A percentile compares a stretch with the other conserved stretches of the same genome.
phyloP scores from a whole-genome alignment of 2,113 vertebrate species.

The Cyprinus carpio region DNA sequence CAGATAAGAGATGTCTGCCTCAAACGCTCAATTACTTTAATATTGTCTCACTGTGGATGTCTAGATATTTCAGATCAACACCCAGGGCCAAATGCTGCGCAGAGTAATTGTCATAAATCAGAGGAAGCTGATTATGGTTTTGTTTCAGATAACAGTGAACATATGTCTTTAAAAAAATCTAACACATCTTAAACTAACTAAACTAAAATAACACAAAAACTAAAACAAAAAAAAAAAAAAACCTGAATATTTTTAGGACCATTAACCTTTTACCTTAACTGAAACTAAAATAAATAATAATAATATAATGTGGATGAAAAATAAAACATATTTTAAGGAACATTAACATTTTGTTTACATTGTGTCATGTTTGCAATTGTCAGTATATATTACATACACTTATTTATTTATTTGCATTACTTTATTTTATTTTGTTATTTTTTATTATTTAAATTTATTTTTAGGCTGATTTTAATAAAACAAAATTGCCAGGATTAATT shows the following conservation, averaged over 20 bases:
- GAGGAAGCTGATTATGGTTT: neutral
- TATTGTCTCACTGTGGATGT: constrained; percentile 8
- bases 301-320: no score
- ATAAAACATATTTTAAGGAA: neutral
- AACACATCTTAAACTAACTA: no score
- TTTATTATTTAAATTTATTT: no score
- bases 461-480: no score
- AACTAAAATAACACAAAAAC: no score
- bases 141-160: constrained; percentile 7
- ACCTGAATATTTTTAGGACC: no score
- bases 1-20: constrained; percentile 39
- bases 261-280: neutral
- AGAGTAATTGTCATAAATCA: constrained; percentile 7
- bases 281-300: neutral
- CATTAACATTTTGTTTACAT: neutral
- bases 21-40: constrained; percentile 52
- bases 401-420: neutral
- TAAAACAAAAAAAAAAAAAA: no score
- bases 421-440: no score
- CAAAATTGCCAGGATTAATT: no score
- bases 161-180: neutral
- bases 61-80: constrained; percentile 27
- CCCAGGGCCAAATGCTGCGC: neutral
- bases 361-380: neutral
- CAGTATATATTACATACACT: neutral